phyloP scores from a whole-genome alignment of 2,113 vertebrate species.

The Crotalus helleri region DNA sequence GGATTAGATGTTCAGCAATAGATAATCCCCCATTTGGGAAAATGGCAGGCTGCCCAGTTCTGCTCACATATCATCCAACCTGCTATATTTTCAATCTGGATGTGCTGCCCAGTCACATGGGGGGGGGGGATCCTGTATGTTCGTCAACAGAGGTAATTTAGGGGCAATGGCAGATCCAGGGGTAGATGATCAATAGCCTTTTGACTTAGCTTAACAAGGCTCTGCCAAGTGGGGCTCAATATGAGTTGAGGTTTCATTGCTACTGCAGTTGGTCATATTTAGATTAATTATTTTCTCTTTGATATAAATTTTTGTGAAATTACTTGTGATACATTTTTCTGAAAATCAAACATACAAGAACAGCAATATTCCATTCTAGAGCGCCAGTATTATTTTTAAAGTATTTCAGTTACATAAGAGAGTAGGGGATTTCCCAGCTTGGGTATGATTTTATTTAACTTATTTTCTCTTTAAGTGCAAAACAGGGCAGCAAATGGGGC shows the following conservation, averaged over 20 bases:
- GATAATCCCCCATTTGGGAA: constrained; percentile 15
- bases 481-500: background rate
- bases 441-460: background rate
- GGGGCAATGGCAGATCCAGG: background rate
- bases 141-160: background rate
- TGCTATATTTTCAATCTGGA: background rate
- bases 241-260: background rate
- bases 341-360: background rate
- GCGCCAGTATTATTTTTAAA: background rate
- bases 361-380: background rate
- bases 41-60: constrained; percentile 9
- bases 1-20: background rate
- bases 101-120: background rate
- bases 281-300: background rate
- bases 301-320: background rate
- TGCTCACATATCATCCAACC: background rate
- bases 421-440: background rate
- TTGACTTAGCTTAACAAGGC: background rate
- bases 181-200: background rate
- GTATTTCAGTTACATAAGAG: background rate
- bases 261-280: background rate
- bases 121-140: background rate
- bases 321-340: background rate
- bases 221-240: background rate
- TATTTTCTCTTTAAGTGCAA: background rate